Evolutionary conservation across 2,888 invertebrate species (phyloP), one percentile per base, ranked within the genome.

Genomic region (Athetis lepigone): DNA sequence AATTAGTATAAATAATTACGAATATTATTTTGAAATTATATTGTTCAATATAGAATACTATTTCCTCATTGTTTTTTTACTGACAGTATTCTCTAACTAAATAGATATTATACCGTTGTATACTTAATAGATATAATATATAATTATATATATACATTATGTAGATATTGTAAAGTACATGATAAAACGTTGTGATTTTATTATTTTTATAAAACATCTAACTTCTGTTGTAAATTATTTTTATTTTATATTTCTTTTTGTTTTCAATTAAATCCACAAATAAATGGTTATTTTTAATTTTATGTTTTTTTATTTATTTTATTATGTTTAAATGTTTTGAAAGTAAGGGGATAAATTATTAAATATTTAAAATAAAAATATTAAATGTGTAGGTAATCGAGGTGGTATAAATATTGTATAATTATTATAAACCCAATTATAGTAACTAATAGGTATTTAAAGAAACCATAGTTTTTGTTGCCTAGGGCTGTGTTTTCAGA

Each of bases 201-300:
- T 47, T 58, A 61, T 84, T 84, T 72, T 62, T 59, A 33, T 27
- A 33, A 78, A 46, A 69, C 54, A 52, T 61, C 67, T n/a, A n/a
- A 75, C 61, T 75, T 83, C 80, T 86, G 85, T 88, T 90, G 86
- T 89, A 88, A 85, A 85, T 84, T 81, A 78, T 79, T 80, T 74
- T 60, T 49, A 70, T 75, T 81, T 75, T 68, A 62, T 78, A 70
- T 69, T 80, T 58, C 18, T 42, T 79, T 78, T 84, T 83, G 82
- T 81, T 81, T 83, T 83, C 75, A 74, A 60, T 72, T 78, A 76
- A 71, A 67, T 79, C 74, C 46, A 65, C 49, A 25, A 83, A 77
- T 84, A 83, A 80, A 84, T 68, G 70, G 65, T 81, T 74, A 77
- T 65, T 81, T 80, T 81, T 77, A 71, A 75, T 54, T 70, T 72